Evolutionary conservation across 2,797 vertebrate species (phyloP).

Genomic region (Capromys pilorides): DNA sequence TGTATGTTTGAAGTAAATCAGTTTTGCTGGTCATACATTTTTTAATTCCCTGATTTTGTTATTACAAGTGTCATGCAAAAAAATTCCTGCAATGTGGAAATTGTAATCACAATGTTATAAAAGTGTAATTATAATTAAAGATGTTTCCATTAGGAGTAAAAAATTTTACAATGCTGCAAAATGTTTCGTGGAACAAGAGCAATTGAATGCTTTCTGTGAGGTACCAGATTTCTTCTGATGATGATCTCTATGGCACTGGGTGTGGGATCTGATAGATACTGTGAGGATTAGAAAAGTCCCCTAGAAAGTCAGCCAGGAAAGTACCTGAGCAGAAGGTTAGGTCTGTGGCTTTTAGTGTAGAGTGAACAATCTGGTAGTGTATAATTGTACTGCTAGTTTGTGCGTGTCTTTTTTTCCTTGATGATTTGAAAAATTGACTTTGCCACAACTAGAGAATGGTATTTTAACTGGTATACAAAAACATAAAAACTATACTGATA

Average conservation of each 20-base stretch:
- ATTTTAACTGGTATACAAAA: background rate
- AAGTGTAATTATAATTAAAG: background rate
- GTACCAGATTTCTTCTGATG: background rate
- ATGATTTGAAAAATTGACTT: constrained; percentile 37
- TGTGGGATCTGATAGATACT: constrained; percentile 10
- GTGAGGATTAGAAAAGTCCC: background rate
- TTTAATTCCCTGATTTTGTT: background rate
- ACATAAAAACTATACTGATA: background rate
- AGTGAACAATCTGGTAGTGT: background rate
- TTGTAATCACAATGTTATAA: background rate
- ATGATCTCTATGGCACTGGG: background rate
- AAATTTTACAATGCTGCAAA: background rate
- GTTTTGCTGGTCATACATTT: background rate
- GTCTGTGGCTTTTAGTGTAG: background rate
- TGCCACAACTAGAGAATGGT: background rate
- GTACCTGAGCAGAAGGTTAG: background rate
- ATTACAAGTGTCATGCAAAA: background rate
- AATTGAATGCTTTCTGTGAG: background rate
- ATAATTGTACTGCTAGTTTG: background rate
- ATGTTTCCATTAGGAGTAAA: background rate
- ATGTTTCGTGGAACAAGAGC: background rate
- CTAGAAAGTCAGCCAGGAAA: background rate
- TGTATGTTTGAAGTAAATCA: background rate
- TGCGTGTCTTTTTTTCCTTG: background rate
- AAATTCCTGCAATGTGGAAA: constrained; percentile 8